Percentiles rank a stretch among this genome's conserved stretches.
Conservation (phyloP, 2,113 vertebrate genomes). For the Edolisoma coerulescens region DNA sequence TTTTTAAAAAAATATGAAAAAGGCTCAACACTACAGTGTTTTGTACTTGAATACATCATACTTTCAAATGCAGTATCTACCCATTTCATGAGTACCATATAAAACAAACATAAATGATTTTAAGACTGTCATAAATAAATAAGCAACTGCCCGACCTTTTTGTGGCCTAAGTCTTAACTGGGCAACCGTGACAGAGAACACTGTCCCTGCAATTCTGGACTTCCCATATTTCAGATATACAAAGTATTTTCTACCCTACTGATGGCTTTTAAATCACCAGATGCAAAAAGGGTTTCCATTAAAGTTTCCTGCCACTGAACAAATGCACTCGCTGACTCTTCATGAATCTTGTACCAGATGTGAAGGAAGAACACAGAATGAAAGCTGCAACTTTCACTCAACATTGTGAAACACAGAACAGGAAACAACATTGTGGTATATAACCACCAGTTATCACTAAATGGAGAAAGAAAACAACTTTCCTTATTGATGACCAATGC, state of each 20-base stretch:
- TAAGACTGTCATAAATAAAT: neutral
- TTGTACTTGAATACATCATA: neutral
- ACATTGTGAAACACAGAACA: neutral
- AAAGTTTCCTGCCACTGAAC: neutral
- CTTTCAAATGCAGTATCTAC: neutral
- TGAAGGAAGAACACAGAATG: neutral
- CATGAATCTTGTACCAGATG: neutral
- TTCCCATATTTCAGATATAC: neutral
- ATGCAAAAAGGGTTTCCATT: neutral
- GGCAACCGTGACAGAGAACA: neutral
- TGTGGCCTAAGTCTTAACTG: neutral
- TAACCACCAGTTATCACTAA: neutral
- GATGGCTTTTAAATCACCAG: neutral
- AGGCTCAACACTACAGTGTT: neutral
- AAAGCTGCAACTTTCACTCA: neutral
- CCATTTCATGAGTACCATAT: neutral
- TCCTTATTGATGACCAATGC: neutral
- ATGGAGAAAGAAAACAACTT: neutral
- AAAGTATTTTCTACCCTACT: neutral
- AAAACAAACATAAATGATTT: neutral
- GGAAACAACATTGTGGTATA: neutral
- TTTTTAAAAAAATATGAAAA: neutral
- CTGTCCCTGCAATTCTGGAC: neutral
- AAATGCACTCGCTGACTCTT: neutral
- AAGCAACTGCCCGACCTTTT: neutral